Conservation (phyloP, 2,797 vertebrate genomes). For the Staurois parvus region DNA sequence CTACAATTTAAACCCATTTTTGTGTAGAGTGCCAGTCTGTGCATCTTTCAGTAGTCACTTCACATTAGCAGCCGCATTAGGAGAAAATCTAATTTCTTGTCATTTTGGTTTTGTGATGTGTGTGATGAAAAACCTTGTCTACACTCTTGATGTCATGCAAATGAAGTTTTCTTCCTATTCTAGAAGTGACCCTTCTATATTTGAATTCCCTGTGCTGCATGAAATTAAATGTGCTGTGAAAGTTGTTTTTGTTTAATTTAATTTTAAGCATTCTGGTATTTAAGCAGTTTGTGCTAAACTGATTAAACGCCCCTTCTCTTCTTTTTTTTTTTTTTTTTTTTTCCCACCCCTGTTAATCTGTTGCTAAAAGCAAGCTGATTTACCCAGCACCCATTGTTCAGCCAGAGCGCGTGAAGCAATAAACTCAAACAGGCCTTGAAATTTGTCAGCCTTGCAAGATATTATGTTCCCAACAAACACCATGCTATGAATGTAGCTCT, state of each 20-base stretch:
- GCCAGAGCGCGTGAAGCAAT: constrained; percentile 26
- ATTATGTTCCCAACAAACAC: constrained; percentile 56
- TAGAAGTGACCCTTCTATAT: not conserved
- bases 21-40: not conserved
- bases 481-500: constrained; percentile 29
- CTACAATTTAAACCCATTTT: not conserved
- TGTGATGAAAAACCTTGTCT: not conserved
- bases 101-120: not conserved
- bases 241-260: not conserved
- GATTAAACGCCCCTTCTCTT: constrained; percentile 6
- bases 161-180: not conserved
- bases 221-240: not conserved
- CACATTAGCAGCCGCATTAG: constrained; percentile 1
- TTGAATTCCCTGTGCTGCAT: not conserved
- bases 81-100: not conserved
- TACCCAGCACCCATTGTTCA: constrained; percentile 32
- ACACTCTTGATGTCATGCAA: not conserved
- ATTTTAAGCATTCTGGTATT: not conserved
- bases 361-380: constrained; percentile 33
- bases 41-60: not conserved
- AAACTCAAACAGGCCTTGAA: constrained; percentile 57
- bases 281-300: constrained; percentile 8
- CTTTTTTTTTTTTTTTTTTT: not conserved
- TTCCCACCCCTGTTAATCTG: constrained; percentile 15
- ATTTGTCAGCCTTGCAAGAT: constrained; percentile 60